These are phyloP conservation scores for Heloderma charlesbogerti DNA, from an alignment of 2,113 vertebrate species.

Conservation along the genomic window DNA sequence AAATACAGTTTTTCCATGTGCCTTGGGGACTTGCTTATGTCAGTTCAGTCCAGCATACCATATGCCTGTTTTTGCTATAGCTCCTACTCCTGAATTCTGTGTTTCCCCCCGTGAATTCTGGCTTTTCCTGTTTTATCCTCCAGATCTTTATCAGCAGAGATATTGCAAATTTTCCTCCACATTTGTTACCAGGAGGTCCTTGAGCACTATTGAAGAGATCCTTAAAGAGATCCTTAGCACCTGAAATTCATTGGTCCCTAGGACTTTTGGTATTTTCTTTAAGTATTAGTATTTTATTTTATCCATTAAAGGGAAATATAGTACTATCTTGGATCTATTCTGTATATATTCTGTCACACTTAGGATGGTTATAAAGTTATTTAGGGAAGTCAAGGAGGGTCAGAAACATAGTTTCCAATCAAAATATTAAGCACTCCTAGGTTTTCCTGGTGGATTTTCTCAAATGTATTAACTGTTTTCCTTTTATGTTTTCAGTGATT, in stretches of 20 bases:
- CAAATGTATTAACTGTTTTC: not conserved
- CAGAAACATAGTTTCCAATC: not conserved
- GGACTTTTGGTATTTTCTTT: not conserved
- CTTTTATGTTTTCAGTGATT: not conserved
- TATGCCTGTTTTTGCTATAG: not conserved
- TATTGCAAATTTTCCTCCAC: not conserved
- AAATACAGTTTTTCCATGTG: not conserved
- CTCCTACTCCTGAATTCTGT: not conserved
- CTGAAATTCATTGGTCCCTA: not conserved
- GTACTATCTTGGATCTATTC: not conserved
- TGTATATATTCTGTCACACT: not conserved
- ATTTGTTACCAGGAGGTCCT: not conserved
- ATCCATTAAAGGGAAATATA: not conserved
- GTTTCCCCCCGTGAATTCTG: too few species aligned
- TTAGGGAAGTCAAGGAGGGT: not conserved
- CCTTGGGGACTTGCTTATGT: not conserved
- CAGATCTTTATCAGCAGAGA: not conserved
- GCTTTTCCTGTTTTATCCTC: not conserved
- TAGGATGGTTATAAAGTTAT: not conserved
- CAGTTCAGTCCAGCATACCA: not conserved
- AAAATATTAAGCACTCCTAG: not conserved
- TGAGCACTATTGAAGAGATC: not conserved
- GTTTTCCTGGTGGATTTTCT: not conserved
- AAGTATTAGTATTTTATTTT: not conserved
- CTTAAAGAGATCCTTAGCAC: not conserved